phyloP scores from a whole-genome alignment of 2,888 invertebrate genomes.

The Apomyelois bistriatella region DNA sequence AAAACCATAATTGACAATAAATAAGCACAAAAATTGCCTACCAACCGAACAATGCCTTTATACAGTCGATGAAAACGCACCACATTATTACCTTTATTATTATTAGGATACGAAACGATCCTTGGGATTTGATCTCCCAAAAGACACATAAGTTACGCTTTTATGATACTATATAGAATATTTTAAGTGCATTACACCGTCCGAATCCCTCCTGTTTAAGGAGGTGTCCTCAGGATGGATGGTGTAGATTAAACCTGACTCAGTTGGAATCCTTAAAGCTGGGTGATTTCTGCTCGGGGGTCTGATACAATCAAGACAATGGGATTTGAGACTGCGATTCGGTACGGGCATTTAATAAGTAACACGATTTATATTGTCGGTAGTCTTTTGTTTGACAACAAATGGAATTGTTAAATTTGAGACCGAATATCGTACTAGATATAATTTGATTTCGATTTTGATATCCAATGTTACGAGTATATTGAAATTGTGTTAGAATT shows the following conservation, averaged over 20 bases:
- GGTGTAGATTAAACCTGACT: constrained; percentile 19
- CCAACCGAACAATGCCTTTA: background rate
- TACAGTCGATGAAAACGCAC: background rate
- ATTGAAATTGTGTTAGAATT: too few species aligned
- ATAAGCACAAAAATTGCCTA: too few species aligned
- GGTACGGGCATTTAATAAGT: constrained; percentile 4
- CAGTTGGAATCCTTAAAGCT: constrained; percentile 12
- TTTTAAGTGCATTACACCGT: constrained; percentile 63
- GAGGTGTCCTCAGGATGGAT: constrained; percentile 17
- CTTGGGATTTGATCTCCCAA: constrained; percentile 30
- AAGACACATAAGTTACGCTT: constrained; percentile 59
- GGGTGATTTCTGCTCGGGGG: constrained; percentile 16
- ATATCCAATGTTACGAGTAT: too few species aligned
- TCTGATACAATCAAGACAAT: constrained; percentile 16
- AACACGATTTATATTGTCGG: background rate
- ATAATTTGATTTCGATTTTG: too few species aligned
- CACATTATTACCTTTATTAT: background rate
- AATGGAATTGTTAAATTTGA: background rate
- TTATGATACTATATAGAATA: constrained; percentile 70
- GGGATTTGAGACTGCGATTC: background rate
- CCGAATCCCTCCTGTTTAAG: constrained; percentile 24
- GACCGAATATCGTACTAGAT: too few species aligned
- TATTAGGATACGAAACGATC: constrained; percentile 1
- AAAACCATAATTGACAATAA: too few species aligned
- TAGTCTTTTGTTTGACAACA: background rate